Conservation (phyloP, 35 echinoderm and acorn worm genomes). For the Eucidaris tribuloides region DNA sequence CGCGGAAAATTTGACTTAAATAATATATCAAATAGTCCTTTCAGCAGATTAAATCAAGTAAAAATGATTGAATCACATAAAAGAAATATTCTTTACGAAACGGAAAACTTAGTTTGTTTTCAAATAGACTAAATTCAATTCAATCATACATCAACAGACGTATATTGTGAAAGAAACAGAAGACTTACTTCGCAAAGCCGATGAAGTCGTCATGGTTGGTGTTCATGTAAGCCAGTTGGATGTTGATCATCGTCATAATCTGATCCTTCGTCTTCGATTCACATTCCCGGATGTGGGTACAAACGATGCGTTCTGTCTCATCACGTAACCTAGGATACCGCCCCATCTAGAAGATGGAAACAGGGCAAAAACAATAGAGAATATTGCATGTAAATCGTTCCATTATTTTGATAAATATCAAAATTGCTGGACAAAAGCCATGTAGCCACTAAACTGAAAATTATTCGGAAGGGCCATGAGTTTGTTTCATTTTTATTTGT, state of each 20-base stretch:
- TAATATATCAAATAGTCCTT: too few species aligned
- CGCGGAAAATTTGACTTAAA: too few species aligned
- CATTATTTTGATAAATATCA: too few species aligned
- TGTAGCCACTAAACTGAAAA: too few species aligned
- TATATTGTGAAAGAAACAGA: not conserved
- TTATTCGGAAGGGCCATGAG: too few species aligned
- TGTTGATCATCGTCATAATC: slow-evolving; percentile 66
- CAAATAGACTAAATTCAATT: not conserved
- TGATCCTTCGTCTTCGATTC: slow-evolving; percentile 90
- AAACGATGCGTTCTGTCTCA: slow-evolving; percentile 91
- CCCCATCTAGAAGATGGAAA: slow-evolving; percentile 61
- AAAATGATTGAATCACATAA: not conserved
- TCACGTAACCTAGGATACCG: slow-evolving; percentile 96
- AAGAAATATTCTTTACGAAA: not conserved
- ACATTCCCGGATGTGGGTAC: slow-evolving; percentile 73
- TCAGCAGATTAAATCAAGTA: too few species aligned
- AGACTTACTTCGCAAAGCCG: slow-evolving; percentile 92
- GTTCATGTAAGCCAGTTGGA: slow-evolving; percentile 99
- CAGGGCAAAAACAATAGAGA: not conserved
- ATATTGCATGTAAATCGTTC: too few species aligned
- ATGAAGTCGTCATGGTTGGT: slow-evolving; percentile 99
- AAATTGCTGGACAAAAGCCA: too few species aligned
- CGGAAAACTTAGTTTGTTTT: not conserved
- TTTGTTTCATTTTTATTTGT: too few species aligned
- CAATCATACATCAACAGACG: not conserved